Evolutionary conservation across 2,797 vertebrate species (phyloP).

Genomic region (Lacerta viridis): DNA sequence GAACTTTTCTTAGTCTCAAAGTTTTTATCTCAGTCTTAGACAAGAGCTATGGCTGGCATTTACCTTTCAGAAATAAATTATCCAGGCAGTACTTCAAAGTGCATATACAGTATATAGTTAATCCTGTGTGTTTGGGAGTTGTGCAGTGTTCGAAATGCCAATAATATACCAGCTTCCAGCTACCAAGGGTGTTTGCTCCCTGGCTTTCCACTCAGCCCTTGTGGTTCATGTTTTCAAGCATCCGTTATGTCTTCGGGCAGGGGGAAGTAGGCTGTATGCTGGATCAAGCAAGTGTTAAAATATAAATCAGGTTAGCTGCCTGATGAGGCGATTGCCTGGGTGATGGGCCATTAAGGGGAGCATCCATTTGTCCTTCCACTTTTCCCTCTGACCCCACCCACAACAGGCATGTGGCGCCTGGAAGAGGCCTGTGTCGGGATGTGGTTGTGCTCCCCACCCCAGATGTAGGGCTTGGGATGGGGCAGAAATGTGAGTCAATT

Average conservation of each 20-base stretch:
- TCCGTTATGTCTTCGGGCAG: neutral
- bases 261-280: too few relatives aligned
- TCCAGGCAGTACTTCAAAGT: conserved; percentile 10
- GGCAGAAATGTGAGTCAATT: too few relatives aligned
- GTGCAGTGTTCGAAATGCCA: conserved; percentile 15
- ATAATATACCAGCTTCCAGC: neutral
- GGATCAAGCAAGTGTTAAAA: too few relatives aligned
- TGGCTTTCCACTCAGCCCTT: neutral
- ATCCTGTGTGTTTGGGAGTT: neutral
- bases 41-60: neutral
- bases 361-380: too few relatives aligned
- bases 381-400: too few relatives aligned
- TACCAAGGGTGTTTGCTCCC: neutral
- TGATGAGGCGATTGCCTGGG: too few relatives aligned
- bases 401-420: too few relatives aligned
- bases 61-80: conserved; percentile 24
- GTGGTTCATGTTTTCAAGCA: neutral
- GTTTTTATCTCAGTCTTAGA: neutral
- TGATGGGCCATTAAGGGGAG: too few relatives aligned
- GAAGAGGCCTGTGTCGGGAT: too few relatives aligned
- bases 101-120: neutral
- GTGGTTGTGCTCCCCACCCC: too few relatives aligned
- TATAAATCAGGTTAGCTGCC: too few relatives aligned
- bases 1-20: conserved; percentile 7
- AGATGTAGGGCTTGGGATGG: too few relatives aligned